These are phyloP conservation scores for Orcinus orca DNA, from an alignment of 2,113 vertebrate genomes.

Conservation along the genomic window DNA sequence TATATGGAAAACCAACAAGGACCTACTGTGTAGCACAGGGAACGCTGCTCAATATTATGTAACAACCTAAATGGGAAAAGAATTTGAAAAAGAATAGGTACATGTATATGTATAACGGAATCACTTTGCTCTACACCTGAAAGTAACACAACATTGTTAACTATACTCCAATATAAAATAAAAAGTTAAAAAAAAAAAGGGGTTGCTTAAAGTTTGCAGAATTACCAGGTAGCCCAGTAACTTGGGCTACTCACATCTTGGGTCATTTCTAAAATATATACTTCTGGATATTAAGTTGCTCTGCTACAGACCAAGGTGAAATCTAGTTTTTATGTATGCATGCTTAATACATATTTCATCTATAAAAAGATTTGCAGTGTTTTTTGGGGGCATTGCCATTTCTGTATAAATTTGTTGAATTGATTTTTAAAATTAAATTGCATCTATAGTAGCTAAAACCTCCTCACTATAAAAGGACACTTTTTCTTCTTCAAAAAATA, in stretches of 20 bases:
- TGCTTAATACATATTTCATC: not conserved
- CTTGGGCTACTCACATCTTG: not conserved
- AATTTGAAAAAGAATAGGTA: too few species aligned
- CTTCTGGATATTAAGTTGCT: not conserved
- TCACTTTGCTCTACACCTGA: too few species aligned
- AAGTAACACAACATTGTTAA: too few species aligned
- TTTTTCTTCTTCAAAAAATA: not conserved
- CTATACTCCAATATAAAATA: too few species aligned
- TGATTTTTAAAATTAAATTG: conserved; percentile 39
- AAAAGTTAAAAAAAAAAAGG: not conserved
- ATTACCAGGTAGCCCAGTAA: not conserved
- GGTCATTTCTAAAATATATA: not conserved
- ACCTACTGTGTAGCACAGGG: too few species aligned
- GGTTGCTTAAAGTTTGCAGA: not conserved
- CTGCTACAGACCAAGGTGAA: not conserved
- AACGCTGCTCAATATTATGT: too few species aligned
- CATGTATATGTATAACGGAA: too few species aligned
- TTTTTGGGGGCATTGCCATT: not conserved
- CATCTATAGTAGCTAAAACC: not conserved
- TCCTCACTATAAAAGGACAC: not conserved
- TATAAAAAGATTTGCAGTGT: not conserved
- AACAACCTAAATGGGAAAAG: too few species aligned
- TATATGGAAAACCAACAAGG: too few species aligned
- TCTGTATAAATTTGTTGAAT: not conserved
- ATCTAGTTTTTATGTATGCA: not conserved